Evolutionary conservation across 2,888 invertebrate species (phyloP).

Genomic region (Drosophila nr. perissopoda): DNA sequence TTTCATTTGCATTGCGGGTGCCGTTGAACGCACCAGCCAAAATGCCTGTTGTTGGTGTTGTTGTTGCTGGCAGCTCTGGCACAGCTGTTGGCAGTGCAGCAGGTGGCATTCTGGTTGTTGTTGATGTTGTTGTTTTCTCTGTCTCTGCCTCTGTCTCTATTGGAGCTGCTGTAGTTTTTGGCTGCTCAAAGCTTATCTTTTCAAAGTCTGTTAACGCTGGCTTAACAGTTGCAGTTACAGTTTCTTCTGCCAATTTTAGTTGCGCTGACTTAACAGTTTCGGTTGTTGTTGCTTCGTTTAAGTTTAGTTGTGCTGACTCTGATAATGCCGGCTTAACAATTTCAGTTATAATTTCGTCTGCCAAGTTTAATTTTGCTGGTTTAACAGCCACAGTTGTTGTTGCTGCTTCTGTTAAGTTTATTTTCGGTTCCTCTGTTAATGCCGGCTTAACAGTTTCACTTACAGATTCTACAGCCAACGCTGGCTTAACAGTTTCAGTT

Average conservation of each 20-base stretch:
- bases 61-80: slow-evolving; percentile 19
- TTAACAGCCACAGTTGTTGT: neutral
- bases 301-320: neutral
- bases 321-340: slow-evolving; percentile 8
- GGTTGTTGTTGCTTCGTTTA: slow-evolving; percentile 1
- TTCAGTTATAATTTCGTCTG: neutral
- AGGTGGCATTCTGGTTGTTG: slow-evolving; percentile 23
- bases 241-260: neutral
- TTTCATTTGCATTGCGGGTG: slow-evolving; percentile 50
- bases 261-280: slow-evolving; percentile 1
- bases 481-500: neutral
- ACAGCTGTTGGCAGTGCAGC: slow-evolving; percentile 43
- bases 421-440: slow-evolving; percentile 17
- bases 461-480: neutral
- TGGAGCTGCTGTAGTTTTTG: neutral
- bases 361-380: neutral
- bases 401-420: neutral
- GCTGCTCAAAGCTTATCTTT: neutral
- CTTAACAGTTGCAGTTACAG: slow-evolving; percentile 3
- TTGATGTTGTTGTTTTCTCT: slow-evolving; percentile 27
- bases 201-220: neutral
- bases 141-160: slow-evolving; percentile 15
- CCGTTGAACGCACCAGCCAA: slow-evolving; percentile 53
- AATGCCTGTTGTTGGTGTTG: slow-evolving; percentile 29
- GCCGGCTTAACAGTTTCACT: neutral